Percentiles rank a stretch among this genome's conserved stretches.
phyloP scores from a whole-genome alignment of 2,888 invertebrate species.

The Hanleya hanleyi region DNA sequence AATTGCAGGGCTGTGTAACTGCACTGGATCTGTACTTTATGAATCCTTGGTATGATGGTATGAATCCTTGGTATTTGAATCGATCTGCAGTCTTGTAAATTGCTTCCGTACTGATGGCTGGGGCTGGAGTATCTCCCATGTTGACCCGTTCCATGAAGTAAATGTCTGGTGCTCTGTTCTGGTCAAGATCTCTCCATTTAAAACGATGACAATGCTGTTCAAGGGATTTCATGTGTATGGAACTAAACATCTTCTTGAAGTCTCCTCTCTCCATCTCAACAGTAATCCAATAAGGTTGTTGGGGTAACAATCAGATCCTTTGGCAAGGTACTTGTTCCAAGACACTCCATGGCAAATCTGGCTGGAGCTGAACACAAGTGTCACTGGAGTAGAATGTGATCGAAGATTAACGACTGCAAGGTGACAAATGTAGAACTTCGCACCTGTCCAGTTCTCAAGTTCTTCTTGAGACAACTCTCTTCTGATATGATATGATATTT shows the following conservation, averaged over 20 bases:
- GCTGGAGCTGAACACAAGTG: constrained; percentile 4
- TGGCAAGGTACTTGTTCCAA: not conserved
- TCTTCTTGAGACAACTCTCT: not conserved
- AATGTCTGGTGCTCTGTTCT: constrained; percentile 8
- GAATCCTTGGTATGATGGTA: too few relatives aligned
- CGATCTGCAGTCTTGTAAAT: constrained; percentile 10
- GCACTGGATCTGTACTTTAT: too few relatives aligned
- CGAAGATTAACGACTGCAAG: constrained; percentile 8
- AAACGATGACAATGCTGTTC: constrained; percentile 15
- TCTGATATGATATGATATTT: not conserved
- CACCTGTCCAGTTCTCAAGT: not conserved
- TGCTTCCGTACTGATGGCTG: constrained; percentile 7
- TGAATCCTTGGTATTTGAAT: too few relatives aligned
- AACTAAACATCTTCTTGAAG: constrained; percentile 13
- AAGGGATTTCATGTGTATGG: not conserved
- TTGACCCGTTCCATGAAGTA: not conserved
- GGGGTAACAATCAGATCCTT: constrained; percentile 6
- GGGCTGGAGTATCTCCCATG: constrained; percentile 12
- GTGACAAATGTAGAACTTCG: not conserved
- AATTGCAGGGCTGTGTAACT: too few relatives aligned
- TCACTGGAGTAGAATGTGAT: constrained; percentile 11
- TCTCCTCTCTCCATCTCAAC: constrained; percentile 5
- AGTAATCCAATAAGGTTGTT: constrained; percentile 7
- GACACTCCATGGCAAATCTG: not conserved
- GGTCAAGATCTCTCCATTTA: not conserved